phyloP scores from a whole-genome alignment of 2,113 vertebrate species.

The Gymnogyps californianus region DNA sequence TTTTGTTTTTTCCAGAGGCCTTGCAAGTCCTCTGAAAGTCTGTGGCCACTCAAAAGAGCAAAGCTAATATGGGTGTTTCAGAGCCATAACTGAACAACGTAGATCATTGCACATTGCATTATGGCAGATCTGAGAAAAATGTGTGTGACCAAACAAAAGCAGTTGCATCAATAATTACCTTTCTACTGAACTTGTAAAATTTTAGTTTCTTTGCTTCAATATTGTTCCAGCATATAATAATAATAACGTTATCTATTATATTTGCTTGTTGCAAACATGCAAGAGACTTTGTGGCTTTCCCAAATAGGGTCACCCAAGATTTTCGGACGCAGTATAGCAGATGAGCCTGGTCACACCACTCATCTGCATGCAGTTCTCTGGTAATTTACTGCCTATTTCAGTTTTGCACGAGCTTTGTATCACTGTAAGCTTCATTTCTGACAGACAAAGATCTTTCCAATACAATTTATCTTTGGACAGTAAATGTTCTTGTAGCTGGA shows the following conservation, averaged over 20 bases:
- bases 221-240: neutral
- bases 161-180: neutral
- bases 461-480: neutral
- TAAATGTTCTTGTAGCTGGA: neutral
- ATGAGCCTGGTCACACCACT: neutral
- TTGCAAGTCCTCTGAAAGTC: neutral
- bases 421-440: neutral
- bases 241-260: neutral
- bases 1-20: neutral
- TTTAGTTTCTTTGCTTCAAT: neutral
- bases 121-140: neutral
- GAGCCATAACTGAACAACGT: rapidly evolving
- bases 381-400: neutral
- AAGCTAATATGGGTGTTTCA: neutral
- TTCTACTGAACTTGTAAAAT: neutral
- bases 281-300: neutral
- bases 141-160: neutral
- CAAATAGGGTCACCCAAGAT: neutral
- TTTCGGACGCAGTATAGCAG: neutral
- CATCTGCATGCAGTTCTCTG: neutral
- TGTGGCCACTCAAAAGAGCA: neutral
- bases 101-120: neutral
- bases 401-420: neutral
- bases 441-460: neutral
- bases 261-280: neutral